Evolutionary conservation across 2,888 invertebrate genomes (phyloP).

Genomic region (Drosophila recens): DNA sequence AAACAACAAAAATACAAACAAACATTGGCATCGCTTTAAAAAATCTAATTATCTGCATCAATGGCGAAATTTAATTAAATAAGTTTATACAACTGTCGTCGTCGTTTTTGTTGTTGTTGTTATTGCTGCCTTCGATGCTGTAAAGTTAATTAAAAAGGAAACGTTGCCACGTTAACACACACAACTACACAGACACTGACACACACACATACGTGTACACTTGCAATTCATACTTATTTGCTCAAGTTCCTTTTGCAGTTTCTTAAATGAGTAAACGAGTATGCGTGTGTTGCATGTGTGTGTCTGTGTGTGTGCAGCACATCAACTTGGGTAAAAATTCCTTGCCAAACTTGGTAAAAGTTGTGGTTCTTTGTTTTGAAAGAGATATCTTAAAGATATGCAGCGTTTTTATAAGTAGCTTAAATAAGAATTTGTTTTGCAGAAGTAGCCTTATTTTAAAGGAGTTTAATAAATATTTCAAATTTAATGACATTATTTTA

Average conservation of each 20-base stretch:
- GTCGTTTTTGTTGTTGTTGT: slow-evolving; percentile 20
- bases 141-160: slow-evolving; percentile 75
- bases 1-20: slow-evolving; percentile 18
- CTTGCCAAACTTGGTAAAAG: slow-evolving; percentile 1
- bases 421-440: not conserved
- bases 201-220: not conserved
- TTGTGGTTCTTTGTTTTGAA: not conserved
- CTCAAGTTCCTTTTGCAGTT: slow-evolving; percentile 8
- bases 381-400: not conserved
- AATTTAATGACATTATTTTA: too few species aligned
- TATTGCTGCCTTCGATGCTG: slow-evolving; percentile 46
- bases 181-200: slow-evolving; percentile 15
- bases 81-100: slow-evolving; percentile 64
- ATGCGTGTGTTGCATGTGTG: not conserved
- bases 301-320: not conserved
- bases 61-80: slow-evolving; percentile 76
- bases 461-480: not conserved
- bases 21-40: slow-evolving; percentile 35
- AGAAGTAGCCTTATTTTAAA: not conserved
- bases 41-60: slow-evolving; percentile 77
- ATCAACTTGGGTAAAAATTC: slow-evolving; percentile 27
- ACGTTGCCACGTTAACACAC: slow-evolving; percentile 39
- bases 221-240: not conserved
- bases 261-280: not conserved
- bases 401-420: not conserved